Conservation (phyloP, 2,113 vertebrate genomes). For the Etia nguti region DNA sequence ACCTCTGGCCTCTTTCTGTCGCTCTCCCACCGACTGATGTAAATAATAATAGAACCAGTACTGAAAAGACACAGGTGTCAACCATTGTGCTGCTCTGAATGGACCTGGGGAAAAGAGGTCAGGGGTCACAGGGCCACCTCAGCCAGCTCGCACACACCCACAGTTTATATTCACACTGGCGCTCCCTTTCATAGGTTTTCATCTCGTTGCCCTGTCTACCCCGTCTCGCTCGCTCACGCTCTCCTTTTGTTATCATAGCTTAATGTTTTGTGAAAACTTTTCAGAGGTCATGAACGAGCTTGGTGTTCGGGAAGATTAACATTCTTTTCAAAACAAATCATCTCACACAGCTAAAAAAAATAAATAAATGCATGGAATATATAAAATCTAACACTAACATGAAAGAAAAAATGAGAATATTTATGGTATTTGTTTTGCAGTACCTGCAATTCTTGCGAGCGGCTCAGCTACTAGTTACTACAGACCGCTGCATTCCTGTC, state of each 20-base stretch:
- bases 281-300: constrained; percentile 44
- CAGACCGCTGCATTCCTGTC: background rate
- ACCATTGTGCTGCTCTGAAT: constrained; percentile 72
- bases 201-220: background rate
- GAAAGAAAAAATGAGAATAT: background rate
- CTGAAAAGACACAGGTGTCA: constrained; percentile 80
- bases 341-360: background rate
- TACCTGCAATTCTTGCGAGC: background rate
- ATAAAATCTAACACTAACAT: background rate
- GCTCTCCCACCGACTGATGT: constrained; percentile 58
- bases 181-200: constrained; percentile 50
- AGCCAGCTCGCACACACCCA: constrained; percentile 61
- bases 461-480: background rate
- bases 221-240: background rate
- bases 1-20: constrained; percentile 64
- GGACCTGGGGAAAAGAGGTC: constrained; percentile 58
- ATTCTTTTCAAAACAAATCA: constrained; percentile 47
- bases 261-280: constrained; percentile 66
- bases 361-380: background rate
- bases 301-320: constrained; percentile 43
- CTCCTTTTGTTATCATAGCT: constrained; percentile 63
- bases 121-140: constrained; percentile 56
- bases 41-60: constrained; percentile 72
- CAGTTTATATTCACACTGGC: constrained; percentile 57
- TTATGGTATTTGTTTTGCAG: background rate